Base-by-base conservation (phyloP, 2,888 invertebrate species). In the Adelphocoris suturalis region DNA sequence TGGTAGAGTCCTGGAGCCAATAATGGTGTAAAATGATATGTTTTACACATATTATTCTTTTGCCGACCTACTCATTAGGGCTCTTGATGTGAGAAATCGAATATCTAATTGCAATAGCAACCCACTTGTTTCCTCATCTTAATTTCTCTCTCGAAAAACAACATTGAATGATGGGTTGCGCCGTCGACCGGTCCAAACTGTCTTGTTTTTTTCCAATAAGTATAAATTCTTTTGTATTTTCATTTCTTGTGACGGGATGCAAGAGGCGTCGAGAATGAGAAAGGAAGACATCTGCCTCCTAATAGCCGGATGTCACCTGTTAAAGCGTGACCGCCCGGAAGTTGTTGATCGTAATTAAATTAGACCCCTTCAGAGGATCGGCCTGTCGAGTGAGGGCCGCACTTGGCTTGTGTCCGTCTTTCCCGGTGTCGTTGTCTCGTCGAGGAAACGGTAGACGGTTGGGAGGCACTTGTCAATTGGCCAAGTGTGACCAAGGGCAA, bases 271-370 rank as follows among this genome's bases (percentile, higher is more conserved):
- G 3, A 47, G 2, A 28, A 81, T 46, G 28, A 27, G 84, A 48
- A 57, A 57, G 85, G 86, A 68, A 86, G 86, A 86, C 86, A 75
- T 86, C 86, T 86, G 86, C 88, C 81, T 88, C 28, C 80, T 89
- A 76, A 89, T 89, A 85, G 47, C 89, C 82, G 89, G 89, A 89
- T 76, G 89, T 85, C 84, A 89, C 89, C 85, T 84, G 89, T 89
- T 89, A 85, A 89, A 89, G 80, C 89, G 89, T 80, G 81, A 89
- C 89, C 57, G 89, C 81, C 89, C 48, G 89, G 89, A 89, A 89
- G 89, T 81, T 68, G 19, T 57, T 46, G 55, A 81, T 89, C 81
- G 89, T 89, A 89, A 89, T 89, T 89, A 89, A 89, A 89, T 89
- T 89, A 89, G 47, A 76, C 37, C 46, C 81, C 89, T 37, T 27